Base-by-base conservation (phyloP, 2,888 invertebrate genomes). In the Philereme vetulata region DNA sequence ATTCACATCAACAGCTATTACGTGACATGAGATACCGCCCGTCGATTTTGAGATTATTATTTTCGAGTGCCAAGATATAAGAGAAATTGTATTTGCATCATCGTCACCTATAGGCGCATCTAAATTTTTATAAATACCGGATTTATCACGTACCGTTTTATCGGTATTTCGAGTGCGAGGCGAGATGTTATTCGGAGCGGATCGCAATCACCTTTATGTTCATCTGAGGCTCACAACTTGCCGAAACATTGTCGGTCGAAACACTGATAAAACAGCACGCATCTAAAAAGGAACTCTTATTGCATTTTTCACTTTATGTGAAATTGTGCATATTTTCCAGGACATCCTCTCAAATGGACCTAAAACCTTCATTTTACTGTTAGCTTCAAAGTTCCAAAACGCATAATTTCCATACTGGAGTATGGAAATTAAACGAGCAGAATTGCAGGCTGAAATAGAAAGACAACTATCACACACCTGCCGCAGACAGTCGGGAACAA, bases 391-490 rank as follows among this genome's bases (percentile, higher is more conserved):
- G 61, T 56, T 56, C 45, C 43, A 10, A 36, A 56, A 55, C 54
- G 56, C 61, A 56, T 61, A 57, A 62, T 62, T 59, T 49, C 54
- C 51, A 66, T 68, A 62, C 51, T 21, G 21, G 21, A 21, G 21
- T 21, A 21, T 21, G 21, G 21, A 2, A 21, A 66, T 68, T 66
- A 66, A 65, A 65, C 62, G 64, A 68, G 58, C 57, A 44, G 50
- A 67, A 65, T 61, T 65, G 68, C 64, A 64, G 51, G 52, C 60
- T 62, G 60, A 54, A 60, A 64, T 62, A 56, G 60, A 63, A 62
- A 68, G 66, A 65, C 64, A 60, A 64, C 65, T 66, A 68, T 65
- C 65, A 60, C 59, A 54, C 68, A 67, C 67, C 67, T 68, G 60
- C 48, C 60, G 67, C 70, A 66, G 57, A 65, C 70, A 65, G 54